Conservation (phyloP, 2,113 vertebrate species). For the Spilogale gracilis region DNA sequence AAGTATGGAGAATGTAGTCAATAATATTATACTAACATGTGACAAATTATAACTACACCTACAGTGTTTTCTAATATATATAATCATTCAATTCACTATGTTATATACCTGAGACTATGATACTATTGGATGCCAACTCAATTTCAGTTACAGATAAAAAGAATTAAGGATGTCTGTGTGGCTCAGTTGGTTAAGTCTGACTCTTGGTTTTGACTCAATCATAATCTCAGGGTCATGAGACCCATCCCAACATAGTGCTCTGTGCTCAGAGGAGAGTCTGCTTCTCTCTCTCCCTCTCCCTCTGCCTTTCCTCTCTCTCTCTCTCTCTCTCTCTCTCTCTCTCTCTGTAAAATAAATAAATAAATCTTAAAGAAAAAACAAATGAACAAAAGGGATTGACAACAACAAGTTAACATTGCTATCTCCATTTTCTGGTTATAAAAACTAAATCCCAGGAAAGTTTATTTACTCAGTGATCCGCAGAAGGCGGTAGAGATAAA, state of each 20-base stretch:
- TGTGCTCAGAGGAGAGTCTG: neutral
- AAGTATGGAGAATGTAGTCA: neutral
- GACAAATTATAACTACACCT: neutral
- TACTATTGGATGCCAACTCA: neutral
- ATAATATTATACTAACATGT: neutral
- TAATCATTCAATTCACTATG: neutral
- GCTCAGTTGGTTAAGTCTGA: neutral
- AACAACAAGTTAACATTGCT: neutral
- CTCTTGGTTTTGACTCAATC: neutral
- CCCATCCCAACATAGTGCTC: neutral
- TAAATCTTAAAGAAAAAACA: neutral
- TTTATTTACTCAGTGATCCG: neutral
- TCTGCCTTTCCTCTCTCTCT: neutral
- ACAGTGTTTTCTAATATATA: neutral
- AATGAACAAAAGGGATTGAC: neutral
- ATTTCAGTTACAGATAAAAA: neutral
- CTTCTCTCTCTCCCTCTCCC: neutral
- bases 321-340: neutral
- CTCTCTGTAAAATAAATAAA: neutral
- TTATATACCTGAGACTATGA: neutral
- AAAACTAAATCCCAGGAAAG: neutral
- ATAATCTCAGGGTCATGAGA: neutral
- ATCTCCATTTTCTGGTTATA: neutral
- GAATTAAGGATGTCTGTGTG: neutral
- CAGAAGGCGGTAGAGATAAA: neutral